These are phyloP conservation scores for Sitta carolinensis DNA, from an alignment of 2,797 vertebrate species.

Conservation along the genomic window DNA sequence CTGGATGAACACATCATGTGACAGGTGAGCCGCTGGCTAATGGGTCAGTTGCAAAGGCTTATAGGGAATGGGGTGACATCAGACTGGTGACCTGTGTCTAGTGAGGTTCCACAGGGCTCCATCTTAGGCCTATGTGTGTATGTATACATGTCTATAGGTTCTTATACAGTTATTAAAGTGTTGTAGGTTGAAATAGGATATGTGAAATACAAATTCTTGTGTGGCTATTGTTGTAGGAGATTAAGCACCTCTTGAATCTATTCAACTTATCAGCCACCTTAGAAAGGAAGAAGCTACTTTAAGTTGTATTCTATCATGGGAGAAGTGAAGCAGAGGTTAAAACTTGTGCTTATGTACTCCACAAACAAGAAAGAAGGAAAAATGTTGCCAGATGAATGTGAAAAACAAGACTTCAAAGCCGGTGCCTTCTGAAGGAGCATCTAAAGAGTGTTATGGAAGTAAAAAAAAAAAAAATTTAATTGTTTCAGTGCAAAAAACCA, in stretches of 20 bases:
- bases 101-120: neutral
- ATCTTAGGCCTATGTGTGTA: neutral
- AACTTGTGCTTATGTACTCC: neutral
- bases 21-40: accelerated
- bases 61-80: neutral
- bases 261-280: neutral
- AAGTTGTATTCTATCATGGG: neutral
- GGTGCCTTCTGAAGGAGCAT: neutral
- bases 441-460: neutral
- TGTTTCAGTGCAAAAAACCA: neutral
- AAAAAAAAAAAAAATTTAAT: neutral
- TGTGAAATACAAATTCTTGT: neutral
- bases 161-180: neutral
- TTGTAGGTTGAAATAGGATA: neutral
- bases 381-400: neutral
- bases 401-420: neutral
- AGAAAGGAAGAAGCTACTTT: neutral
- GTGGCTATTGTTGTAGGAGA: neutral
- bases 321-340: neutral
- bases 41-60: neutral
- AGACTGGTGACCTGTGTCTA: neutral
- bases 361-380: neutral
- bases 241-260: neutral
- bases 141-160: neutral
- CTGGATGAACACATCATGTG: neutral